phyloP scores from a whole-genome alignment of 2,888 invertebrate species.

The Globia sparganii region DNA sequence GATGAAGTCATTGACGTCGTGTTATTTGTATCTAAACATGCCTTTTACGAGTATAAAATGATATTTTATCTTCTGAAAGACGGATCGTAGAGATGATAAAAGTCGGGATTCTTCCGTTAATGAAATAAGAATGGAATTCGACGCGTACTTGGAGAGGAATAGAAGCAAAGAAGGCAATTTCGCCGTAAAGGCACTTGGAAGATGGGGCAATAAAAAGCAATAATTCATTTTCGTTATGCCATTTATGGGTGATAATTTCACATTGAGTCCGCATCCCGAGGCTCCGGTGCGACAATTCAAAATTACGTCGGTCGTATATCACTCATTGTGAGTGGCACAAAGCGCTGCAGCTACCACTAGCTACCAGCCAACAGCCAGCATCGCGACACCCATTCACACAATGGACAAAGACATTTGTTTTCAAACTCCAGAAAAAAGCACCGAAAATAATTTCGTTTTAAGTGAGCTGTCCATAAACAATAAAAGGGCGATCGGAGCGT shows the following conservation, averaged over 20 bases:
- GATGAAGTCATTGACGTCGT: slow-evolving; percentile 84
- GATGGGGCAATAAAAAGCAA: slow-evolving; percentile 84
- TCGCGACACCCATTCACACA: slow-evolving; percentile 83
- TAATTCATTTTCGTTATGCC: slow-evolving; percentile 90
- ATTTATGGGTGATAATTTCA: slow-evolving; percentile 89
- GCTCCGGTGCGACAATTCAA: slow-evolving; percentile 86
- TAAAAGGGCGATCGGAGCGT: slow-evolving; percentile 75
- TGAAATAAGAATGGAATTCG: slow-evolving; percentile 70
- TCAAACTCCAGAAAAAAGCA: slow-evolving; percentile 85
- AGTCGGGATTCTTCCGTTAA: slow-evolving; percentile 66
- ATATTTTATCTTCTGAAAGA: slow-evolving; percentile 77
- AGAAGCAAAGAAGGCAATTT: slow-evolving; percentile 75
- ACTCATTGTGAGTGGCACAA: slow-evolving; percentile 89
- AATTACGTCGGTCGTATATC: slow-evolving; percentile 89
- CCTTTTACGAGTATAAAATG: slow-evolving; percentile 82
- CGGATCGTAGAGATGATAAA: slow-evolving; percentile 72
- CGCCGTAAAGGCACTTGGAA: slow-evolving; percentile 76
- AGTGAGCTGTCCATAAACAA: slow-evolving; percentile 83
- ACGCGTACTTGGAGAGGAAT: slow-evolving; percentile 72
- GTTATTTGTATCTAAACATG: slow-evolving; percentile 79
- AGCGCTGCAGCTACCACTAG: slow-evolving; percentile 83
- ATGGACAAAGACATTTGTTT: slow-evolving; percentile 88
- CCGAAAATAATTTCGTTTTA: slow-evolving; percentile 85
- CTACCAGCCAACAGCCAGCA: slow-evolving; percentile 82
- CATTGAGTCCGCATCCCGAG: slow-evolving; percentile 83